Conservation (phyloP, 2,888 invertebrate genomes). For the Gandaritis pyraliata region DNA sequence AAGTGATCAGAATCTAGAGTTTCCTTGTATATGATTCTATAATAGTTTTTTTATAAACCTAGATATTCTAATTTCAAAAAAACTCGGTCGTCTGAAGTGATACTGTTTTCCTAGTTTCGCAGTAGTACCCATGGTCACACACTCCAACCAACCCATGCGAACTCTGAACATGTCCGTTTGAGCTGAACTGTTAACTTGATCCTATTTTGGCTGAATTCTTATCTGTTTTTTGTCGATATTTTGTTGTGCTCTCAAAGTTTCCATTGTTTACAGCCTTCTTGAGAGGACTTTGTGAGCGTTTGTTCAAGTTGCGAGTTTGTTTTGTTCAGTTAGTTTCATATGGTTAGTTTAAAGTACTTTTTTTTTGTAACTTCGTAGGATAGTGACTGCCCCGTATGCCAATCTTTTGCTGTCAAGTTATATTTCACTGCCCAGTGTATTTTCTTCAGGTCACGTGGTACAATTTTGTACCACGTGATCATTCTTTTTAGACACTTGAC, state of each 20-base stretch:
- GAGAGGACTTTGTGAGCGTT: constrained; percentile 17
- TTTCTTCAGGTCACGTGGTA: too few relatives aligned
- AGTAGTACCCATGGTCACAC: constrained; percentile 30
- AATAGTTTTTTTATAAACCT: too few relatives aligned
- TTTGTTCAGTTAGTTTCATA: not conserved
- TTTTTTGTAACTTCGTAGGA: not conserved
- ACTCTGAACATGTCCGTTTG: constrained; percentile 13
- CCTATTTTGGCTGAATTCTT: constrained; percentile 26
- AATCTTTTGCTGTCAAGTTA: too few relatives aligned
- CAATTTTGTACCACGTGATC: too few relatives aligned
- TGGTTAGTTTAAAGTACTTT: not conserved
- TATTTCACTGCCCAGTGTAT: too few relatives aligned
- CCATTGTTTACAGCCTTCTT: constrained; percentile 22
- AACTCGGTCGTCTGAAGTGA: too few relatives aligned
- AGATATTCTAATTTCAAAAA: too few relatives aligned
- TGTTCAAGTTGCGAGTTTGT: constrained; percentile 18
- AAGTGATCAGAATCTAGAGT: too few relatives aligned
- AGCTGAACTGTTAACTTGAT: constrained; percentile 24
- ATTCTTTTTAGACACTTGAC: too few relatives aligned
- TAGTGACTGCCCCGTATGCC: too few relatives aligned
- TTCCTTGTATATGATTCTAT: too few relatives aligned
- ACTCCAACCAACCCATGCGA: constrained; percentile 31
- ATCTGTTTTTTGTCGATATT: constrained; percentile 22
- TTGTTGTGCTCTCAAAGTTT: constrained; percentile 25
- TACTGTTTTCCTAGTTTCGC: constrained; percentile 2